Evolutionary conservation across 2,888 invertebrate genomes (phyloP).

Genomic region (Bhutanitis thaidina): DNA sequence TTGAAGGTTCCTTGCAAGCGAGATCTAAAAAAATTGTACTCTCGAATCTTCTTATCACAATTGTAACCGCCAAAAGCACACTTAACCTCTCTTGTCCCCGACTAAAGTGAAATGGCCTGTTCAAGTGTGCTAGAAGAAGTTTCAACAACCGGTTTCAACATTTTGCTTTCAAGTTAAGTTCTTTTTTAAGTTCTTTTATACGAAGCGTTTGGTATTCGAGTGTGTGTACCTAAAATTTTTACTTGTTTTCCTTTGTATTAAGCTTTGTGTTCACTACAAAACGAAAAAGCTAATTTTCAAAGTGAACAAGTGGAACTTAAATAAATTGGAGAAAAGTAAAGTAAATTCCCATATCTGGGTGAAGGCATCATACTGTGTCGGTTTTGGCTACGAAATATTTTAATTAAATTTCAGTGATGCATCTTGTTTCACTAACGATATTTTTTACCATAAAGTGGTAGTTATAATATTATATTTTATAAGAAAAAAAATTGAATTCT

Average conservation of each 20-base stretch:
- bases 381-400: too few relatives aligned
- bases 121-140: constrained; percentile 11
- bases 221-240: constrained; percentile 9
- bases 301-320: not conserved
- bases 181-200: constrained; percentile 20
- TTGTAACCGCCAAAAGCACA: constrained; percentile 13
- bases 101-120: constrained; percentile 20
- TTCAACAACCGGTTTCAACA: constrained; percentile 13
- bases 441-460: too few relatives aligned
- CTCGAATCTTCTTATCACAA: constrained; percentile 8
- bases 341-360: too few relatives aligned
- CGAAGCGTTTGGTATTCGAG: constrained; percentile 9
- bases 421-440: too few relatives aligned
- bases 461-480: too few relatives aligned
- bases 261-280: constrained; percentile 1
- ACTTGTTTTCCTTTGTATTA: constrained; percentile 3
- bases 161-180: constrained; percentile 19
- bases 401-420: too few relatives aligned
- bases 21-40: not conserved
- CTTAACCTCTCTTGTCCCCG: constrained; percentile 18
- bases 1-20: too few relatives aligned
- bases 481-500: too few relatives aligned
- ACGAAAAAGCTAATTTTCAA: not conserved
- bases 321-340: not conserved
- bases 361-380: too few relatives aligned